phyloP scores from a whole-genome alignment of 2,888 invertebrate species.

The Apodemia hepburni region DNA sequence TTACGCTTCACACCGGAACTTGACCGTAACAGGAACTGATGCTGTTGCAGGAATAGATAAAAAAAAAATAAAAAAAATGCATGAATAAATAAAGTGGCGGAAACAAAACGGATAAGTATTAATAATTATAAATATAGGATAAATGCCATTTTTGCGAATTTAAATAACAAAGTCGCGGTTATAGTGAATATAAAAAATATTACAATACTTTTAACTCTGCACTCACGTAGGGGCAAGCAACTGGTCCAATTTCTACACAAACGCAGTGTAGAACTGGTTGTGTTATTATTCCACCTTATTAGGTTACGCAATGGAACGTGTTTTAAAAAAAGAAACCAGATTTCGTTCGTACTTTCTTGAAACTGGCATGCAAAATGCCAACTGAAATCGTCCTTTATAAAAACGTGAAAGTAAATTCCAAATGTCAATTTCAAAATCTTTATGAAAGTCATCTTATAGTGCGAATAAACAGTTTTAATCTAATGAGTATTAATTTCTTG shows the following conservation, averaged over 20 bases:
- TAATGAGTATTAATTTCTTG: slow-evolving; percentile 6
- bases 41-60: no score
- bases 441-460: slow-evolving; percentile 15
- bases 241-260: slow-evolving; percentile 39
- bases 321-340: slow-evolving; percentile 56
- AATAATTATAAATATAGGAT: no score
- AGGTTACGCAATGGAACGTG: slow-evolving; percentile 50
- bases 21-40: no score
- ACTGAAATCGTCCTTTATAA: slow-evolving; percentile 31
- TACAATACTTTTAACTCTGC: slow-evolving; percentile 24
- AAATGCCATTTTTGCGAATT: background rate
- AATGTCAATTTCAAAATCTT: slow-evolving; percentile 26
- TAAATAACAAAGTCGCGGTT: background rate
- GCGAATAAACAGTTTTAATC: background rate
- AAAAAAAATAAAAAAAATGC: no score
- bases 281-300: slow-evolving; percentile 39
- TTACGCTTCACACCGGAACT: no score
- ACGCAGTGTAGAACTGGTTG: slow-evolving; percentile 37
- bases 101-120: no score
- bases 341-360: slow-evolving; percentile 48
- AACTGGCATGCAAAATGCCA: slow-evolving; percentile 41
- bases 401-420: slow-evolving; percentile 27
- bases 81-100: no score
- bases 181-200: background rate
- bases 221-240: slow-evolving; percentile 32